A percentile compares a stretch with the other conserved stretches of the same genome.
These are phyloP conservation scores for Coregonus ussuriensis DNA, from an alignment of 2,797 vertebrate genomes.

Conservation along the genomic window DNA sequence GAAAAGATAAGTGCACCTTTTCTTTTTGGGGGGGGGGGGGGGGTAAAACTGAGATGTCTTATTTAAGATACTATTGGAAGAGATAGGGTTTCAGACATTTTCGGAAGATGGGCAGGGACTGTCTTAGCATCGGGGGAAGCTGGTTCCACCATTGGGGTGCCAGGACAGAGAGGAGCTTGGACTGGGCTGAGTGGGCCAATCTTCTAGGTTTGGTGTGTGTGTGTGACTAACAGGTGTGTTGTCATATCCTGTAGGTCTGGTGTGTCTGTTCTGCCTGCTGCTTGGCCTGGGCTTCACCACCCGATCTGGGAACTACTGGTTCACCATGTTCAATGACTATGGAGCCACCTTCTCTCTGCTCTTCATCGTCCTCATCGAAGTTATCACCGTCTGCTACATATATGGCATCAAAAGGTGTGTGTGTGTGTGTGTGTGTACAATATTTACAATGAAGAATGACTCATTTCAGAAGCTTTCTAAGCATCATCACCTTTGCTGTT, in stretches of 20 bases:
- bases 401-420: slow-evolving; percentile 86
- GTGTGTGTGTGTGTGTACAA: slow-evolving; percentile 6
- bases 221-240: background rate
- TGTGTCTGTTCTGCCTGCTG: slow-evolving; percentile 82
- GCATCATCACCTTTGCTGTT: background rate
- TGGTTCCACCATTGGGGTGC: too few species aligned
- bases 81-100: too few species aligned
- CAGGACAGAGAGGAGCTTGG: too few species aligned
- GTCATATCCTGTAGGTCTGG: slow-evolving; percentile 65
- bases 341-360: slow-evolving; percentile 86
- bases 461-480: background rate
- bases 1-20: too few species aligned
- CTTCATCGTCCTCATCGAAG: slow-evolving; percentile 87
- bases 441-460: background rate
- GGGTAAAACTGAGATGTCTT: too few species aligned
- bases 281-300: slow-evolving; percentile 87
- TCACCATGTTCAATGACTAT: slow-evolving; percentile 93
- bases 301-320: slow-evolving; percentile 91
- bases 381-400: slow-evolving; percentile 83
- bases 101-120: too few species aligned
- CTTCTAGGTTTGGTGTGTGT: background rate
- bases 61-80: too few species aligned
- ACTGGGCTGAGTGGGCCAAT: too few species aligned
- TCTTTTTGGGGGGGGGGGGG: fast-evolving
- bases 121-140: too few species aligned